Evolutionary conservation across 1,140 invertebrate genomes (phyloP).

Genomic region (Armadillidium nasatum): DNA sequence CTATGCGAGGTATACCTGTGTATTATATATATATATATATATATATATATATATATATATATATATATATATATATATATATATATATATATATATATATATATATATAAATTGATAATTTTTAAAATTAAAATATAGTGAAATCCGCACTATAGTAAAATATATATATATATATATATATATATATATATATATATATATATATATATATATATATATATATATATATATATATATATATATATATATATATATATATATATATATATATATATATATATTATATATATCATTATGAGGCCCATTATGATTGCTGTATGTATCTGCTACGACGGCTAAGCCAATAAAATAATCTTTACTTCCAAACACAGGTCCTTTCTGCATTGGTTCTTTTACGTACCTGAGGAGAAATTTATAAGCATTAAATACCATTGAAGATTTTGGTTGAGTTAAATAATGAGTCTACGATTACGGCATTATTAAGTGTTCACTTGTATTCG

Average conservation of each 20-base stretch:
- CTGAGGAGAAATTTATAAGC: constrained; percentile 16
- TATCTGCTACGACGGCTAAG: constrained; percentile 90
- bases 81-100: constrained; percentile 65
- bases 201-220: constrained; percentile 75
- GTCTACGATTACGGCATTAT: too few relatives aligned
- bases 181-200: constrained; percentile 87
- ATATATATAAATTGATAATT: too few relatives aligned
- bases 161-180: constrained; percentile 93
- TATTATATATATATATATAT: too few relatives aligned
- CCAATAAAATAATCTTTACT: constrained; percentile 89
- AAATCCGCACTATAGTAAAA: too few relatives aligned
- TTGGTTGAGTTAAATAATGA: too few relatives aligned
- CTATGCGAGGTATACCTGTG: too few relatives aligned
- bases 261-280: constrained; percentile 64
- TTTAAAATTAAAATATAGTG: too few relatives aligned
- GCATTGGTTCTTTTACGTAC: constrained; percentile 85
- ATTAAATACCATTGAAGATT: too few relatives aligned
- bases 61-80: neutral
- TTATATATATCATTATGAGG: constrained; percentile 84
- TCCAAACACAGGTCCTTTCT: constrained; percentile 86
- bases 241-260: constrained; percentile 87
- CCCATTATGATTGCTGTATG: constrained; percentile 99
- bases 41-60: neutral
- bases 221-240: constrained; percentile 93
- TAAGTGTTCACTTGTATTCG: too few relatives aligned